phyloP scores from a whole-genome alignment of 2,113 vertebrate genomes.

The Syngnathus floridae region DNA sequence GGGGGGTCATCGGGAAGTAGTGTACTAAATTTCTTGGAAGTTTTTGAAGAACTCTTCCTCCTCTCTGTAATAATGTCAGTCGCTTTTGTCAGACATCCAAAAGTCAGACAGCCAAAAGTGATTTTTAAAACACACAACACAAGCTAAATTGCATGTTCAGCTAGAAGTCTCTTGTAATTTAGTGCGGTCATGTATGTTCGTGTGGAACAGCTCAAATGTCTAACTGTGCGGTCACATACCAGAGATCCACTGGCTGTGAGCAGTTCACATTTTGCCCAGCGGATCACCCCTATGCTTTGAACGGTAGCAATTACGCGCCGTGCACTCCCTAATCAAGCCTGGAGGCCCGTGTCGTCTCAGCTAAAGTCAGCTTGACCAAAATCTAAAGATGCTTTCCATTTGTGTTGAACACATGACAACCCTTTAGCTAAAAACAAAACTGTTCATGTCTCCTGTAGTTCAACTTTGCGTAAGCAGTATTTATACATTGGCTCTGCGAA shows the following conservation, averaged over 20 bases:
- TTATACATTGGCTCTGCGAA: not conserved
- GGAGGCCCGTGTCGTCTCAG: slow-evolving; percentile 24
- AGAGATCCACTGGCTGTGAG: slow-evolving; percentile 51
- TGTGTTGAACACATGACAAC: not conserved
- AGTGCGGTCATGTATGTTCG: slow-evolving; percentile 27
- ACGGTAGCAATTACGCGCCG: slow-evolving; percentile 46
- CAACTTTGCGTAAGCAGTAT: not conserved
- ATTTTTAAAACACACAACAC: slow-evolving; percentile 19
- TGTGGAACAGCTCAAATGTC: slow-evolving; percentile 15
- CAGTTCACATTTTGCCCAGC: slow-evolving; percentile 29
- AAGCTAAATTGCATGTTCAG: slow-evolving; percentile 21
- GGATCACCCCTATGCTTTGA: slow-evolving; percentile 18
- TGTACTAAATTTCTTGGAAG: not conserved
- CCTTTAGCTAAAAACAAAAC: not conserved
- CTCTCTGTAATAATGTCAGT: slow-evolving; percentile 6
- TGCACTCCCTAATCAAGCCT: slow-evolving; percentile 43
- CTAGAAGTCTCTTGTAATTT: slow-evolving; percentile 25
- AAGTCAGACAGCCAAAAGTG: slow-evolving; percentile 2
- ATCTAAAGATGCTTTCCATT: not conserved
- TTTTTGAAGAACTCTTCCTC: not conserved
- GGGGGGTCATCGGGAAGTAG: too few species aligned
- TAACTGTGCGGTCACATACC: slow-evolving; percentile 58
- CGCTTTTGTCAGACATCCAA: not conserved
- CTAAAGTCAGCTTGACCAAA: slow-evolving; percentile 3
- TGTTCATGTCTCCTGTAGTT: not conserved